Percentiles rank a stretch among this genome's conserved stretches.
Conservation (phyloP, 2,797 vertebrate genomes). For the Cephalopachus bancanus region DNA sequence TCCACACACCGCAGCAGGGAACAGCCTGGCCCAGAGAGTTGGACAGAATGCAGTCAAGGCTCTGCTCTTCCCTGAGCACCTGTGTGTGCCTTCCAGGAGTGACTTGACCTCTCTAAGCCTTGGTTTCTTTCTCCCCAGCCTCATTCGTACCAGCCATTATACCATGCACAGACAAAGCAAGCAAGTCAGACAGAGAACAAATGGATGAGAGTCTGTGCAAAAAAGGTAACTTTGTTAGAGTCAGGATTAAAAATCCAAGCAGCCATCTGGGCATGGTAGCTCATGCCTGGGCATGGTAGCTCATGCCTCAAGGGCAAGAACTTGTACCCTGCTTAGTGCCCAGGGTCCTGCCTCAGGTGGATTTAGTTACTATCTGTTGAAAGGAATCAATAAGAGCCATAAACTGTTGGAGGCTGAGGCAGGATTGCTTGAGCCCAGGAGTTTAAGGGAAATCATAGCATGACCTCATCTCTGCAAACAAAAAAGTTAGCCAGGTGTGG, state of each 20-base stretch:
- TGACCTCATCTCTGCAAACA: too few species aligned
- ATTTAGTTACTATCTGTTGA: neutral
- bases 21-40: neutral
- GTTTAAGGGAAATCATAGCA: too few species aligned
- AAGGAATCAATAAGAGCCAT: too few species aligned
- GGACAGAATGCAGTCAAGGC: neutral
- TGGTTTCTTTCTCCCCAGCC: neutral
- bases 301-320: too few species aligned
- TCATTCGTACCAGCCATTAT: rapidly evolving
- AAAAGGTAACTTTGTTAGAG: neutral
- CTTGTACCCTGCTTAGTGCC: too few species aligned
- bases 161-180: neutral
- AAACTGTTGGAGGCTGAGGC: too few species aligned
- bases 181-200: neutral
- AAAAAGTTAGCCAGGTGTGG: too few species aligned
- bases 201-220: neutral
- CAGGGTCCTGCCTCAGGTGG: too few species aligned
- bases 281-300: too few species aligned
- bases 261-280: too few species aligned
- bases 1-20: rapidly evolving
- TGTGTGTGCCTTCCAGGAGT: neutral
- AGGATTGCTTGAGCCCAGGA: too few species aligned
- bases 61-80: neutral
- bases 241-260: neutral
- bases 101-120: neutral